Evolutionary conservation across 2,888 invertebrate species (phyloP).

Genomic region (Sesia apiformis): DNA sequence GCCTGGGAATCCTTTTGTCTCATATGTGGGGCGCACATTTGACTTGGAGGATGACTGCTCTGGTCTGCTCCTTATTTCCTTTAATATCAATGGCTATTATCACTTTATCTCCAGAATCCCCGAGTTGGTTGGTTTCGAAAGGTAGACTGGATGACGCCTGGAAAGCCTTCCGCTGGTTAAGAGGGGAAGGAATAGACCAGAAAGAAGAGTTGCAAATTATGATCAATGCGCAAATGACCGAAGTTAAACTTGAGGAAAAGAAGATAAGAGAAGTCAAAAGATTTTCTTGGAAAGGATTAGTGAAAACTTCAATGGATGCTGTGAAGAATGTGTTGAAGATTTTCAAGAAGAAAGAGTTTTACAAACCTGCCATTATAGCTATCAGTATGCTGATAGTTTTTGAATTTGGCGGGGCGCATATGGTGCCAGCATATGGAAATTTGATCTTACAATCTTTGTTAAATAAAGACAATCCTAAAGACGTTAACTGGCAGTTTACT

Average conservation of each 20-base stretch:
- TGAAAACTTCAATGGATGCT: slow-evolving; percentile 31
- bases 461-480: slow-evolving; percentile 39
- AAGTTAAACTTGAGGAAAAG: slow-evolving; percentile 28
- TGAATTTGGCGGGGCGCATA: slow-evolving; percentile 64
- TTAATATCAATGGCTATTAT: slow-evolving; percentile 61
- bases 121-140: slow-evolving; percentile 78
- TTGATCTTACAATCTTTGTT: slow-evolving; percentile 54
- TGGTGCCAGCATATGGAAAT: slow-evolving; percentile 63
- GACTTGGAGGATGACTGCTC: slow-evolving; percentile 75
- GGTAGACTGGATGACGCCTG: slow-evolving; percentile 72
- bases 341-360: slow-evolving; percentile 63
- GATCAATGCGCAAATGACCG: slow-evolving; percentile 50
- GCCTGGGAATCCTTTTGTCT: slow-evolving; percentile 76
- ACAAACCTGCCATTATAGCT: slow-evolving; percentile 59
- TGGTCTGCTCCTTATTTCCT: slow-evolving; percentile 67
- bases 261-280: slow-evolving; percentile 19
- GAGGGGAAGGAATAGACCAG: slow-evolving; percentile 66
- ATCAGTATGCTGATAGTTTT: slow-evolving; percentile 64
- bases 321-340: slow-evolving; percentile 45
- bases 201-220: slow-evolving; percentile 55
- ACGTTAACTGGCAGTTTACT: slow-evolving; percentile 74
- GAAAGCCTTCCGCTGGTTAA: slow-evolving; percentile 74
- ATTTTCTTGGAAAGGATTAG: slow-evolving; percentile 28
- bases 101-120: slow-evolving; percentile 76
- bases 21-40: slow-evolving; percentile 78